Percentiles rank a stretch among this genome's conserved stretches.
phyloP scores from a whole-genome alignment of 2,797 vertebrate species.

The Falco concolor region DNA sequence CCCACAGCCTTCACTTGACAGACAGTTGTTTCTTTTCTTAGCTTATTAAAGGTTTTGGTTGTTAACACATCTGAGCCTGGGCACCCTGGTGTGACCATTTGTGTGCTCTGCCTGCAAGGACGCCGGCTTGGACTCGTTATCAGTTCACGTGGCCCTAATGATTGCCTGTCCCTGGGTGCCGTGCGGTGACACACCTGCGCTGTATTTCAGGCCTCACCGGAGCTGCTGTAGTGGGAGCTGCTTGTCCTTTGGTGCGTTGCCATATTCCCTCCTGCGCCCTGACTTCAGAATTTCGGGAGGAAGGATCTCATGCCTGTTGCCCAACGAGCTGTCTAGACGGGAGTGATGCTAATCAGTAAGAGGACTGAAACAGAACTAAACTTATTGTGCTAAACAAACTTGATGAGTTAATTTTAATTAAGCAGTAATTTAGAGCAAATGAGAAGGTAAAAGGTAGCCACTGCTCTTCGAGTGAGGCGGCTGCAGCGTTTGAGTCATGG shows the following conservation, averaged over 20 bases:
- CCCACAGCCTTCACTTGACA: accelerated
- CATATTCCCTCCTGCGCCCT: background rate
- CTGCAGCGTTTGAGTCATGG: background rate
- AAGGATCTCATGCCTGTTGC: accelerated
- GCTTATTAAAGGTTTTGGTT: background rate
- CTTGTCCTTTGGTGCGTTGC: background rate
- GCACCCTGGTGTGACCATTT: slow-evolving; percentile 35
- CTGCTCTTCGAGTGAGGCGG: background rate
- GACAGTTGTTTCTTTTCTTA: background rate
- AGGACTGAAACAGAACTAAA: background rate
- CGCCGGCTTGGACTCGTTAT: background rate
- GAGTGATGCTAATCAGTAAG: background rate
- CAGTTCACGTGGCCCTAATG: background rate
- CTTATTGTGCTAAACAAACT: background rate
- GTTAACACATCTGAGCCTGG: background rate
- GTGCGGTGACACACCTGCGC: slow-evolving; percentile 12
- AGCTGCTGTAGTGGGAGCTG: background rate
- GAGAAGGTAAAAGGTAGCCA: background rate
- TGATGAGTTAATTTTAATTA: background rate
- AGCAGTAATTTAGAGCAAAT: slow-evolving; percentile 21
- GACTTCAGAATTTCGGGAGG: background rate
- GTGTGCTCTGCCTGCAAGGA: background rate
- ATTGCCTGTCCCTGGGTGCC: slow-evolving; percentile 21
- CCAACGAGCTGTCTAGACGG: background rate
- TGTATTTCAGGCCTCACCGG: background rate